Evolutionary conservation across 2,888 invertebrate species (phyloP).

Genomic region (Myathropa florea): DNA sequence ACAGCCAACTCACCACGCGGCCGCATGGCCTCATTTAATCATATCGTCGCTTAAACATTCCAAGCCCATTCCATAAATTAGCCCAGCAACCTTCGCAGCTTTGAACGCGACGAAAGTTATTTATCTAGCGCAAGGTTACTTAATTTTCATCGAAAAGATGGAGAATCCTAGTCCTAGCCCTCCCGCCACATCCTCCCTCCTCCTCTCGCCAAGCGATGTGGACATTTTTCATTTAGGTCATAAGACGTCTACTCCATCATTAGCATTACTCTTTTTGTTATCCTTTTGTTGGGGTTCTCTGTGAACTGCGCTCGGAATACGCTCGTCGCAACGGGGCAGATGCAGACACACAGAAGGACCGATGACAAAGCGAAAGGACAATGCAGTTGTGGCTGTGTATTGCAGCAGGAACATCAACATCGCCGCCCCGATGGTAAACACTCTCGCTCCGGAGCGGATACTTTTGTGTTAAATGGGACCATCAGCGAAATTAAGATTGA

Average conservation of each 20-base stretch:
- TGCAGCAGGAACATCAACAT: not conserved
- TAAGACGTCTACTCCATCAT: slow-evolving; percentile 65
- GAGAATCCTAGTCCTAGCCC: slow-evolving; percentile 10
- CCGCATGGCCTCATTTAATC: slow-evolving; percentile 24
- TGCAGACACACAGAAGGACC: not conserved
- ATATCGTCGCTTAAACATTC: slow-evolving; percentile 12
- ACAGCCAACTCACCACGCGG: not conserved
- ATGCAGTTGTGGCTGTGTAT: slow-evolving; percentile 44
- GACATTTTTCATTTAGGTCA: slow-evolving; percentile 64
- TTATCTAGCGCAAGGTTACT: slow-evolving; percentile 48
- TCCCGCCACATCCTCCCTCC: not conserved
- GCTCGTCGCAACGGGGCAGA: not conserved
- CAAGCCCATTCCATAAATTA: slow-evolving; percentile 28
- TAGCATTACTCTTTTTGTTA: slow-evolving; percentile 60
- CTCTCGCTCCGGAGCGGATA: slow-evolving; percentile 37
- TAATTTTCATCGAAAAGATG: slow-evolving; percentile 46
- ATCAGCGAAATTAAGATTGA: slow-evolving; percentile 69
- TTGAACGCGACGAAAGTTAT: slow-evolving; percentile 33
- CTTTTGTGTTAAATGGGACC: slow-evolving; percentile 65
- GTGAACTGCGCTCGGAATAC: slow-evolving; percentile 5
- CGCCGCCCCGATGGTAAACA: slow-evolving; percentile 39
- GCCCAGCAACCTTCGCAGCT: slow-evolving; percentile 14
- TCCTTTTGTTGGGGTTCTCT: slow-evolving; percentile 1
- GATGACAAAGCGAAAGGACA: slow-evolving; percentile 60
- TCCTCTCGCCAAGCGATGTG: slow-evolving; percentile 2